A percentile compares a stretch with the other conserved stretches of the same genome.
Conservation (phyloP, 2,113 vertebrate species). For the Chaetodon trifascialis region DNA sequence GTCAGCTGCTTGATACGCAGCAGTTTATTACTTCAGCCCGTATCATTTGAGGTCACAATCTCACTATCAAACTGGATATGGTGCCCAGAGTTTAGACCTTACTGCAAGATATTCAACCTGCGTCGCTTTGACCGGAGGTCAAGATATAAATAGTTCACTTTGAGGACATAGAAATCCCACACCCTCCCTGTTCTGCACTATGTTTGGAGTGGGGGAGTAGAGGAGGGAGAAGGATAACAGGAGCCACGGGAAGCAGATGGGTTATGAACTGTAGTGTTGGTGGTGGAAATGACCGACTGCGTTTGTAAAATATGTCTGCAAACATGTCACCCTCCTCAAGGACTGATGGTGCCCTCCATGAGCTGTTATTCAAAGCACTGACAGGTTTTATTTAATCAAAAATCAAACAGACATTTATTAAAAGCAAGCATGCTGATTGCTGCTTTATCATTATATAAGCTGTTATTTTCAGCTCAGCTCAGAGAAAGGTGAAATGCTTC, state of each 20-base stretch:
- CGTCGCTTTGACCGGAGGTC: not conserved
- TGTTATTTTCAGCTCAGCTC: not conserved
- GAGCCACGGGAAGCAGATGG: not conserved
- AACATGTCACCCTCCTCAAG: not conserved
- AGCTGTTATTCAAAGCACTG: not conserved
- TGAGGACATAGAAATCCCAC: not conserved
- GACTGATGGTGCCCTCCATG: not conserved
- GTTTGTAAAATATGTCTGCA: not conserved
- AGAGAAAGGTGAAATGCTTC: not conserved
- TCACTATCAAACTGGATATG: not conserved
- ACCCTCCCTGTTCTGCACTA: constrained; percentile 11
- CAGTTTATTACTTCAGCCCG: not conserved
- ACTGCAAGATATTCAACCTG: constrained; percentile 17
- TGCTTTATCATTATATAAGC: not conserved
- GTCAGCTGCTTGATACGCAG: not conserved
- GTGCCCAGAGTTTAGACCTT: not conserved
- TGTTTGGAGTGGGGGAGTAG: constrained; percentile 1
- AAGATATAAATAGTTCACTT: constrained; percentile 48
- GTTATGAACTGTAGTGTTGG: too few species aligned
- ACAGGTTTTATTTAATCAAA: not conserved
- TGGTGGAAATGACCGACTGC: not conserved
- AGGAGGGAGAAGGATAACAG: not conserved
- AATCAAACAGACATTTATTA: not conserved
- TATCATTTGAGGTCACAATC: not conserved
- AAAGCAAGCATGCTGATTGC: not conserved